Evolutionary conservation across 2,113 vertebrate genomes (phyloP), one percentile per base, ranked within the genome.

Genomic region (Mionectes macconnelli): DNA sequence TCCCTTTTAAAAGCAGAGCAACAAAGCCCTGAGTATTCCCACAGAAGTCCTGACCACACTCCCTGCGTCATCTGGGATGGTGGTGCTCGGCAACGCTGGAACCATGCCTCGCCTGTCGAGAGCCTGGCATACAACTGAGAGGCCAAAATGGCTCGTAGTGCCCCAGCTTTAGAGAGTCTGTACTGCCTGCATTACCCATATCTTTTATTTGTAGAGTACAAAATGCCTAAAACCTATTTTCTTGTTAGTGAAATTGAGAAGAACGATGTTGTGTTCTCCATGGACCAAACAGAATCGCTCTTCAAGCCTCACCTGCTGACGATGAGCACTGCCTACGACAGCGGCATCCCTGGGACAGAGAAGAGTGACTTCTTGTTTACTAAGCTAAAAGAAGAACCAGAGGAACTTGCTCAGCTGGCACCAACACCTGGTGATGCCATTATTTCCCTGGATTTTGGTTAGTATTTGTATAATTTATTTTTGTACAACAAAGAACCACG

Each of bases 371-470:
- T 97, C 83, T 98, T 99, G 87, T 99, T 98, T 97, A 98, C 98
- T 84, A 99, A 99, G 94, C 97, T 99, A 83, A 99, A 99, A 94
- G 99, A 99, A 93, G 99, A 99, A 95, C 99, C 99, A 0, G 99
- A 99, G 66, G 99, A 99, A 93, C 98, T 99, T 70, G 97, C 98
- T 30, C 99, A 99, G 94, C 98, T 99, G 96, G 99, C 99, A 9
- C 99, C 99, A 17, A 99, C 99, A 5, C 97, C 99, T 0, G 99
- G 99, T 16, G 99, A 99, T 95, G 97, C 98, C 62, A 98, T 99
- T 96, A 97, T 99, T 90, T 95, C 98, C 93, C 98, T 99, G 39
- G 98, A 99, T 97, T 99, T 99, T 24, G 98, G 99, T 99, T 89
- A 96, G 98, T 98, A 83, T 79, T 92, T 93, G 57, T 90, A 49